Percentiles rank a stretch among this genome's conserved stretches.
These are phyloP conservation scores for Champsocephalus esox DNA, from an alignment of 2,797 vertebrate genomes.

Conservation along the genomic window DNA sequence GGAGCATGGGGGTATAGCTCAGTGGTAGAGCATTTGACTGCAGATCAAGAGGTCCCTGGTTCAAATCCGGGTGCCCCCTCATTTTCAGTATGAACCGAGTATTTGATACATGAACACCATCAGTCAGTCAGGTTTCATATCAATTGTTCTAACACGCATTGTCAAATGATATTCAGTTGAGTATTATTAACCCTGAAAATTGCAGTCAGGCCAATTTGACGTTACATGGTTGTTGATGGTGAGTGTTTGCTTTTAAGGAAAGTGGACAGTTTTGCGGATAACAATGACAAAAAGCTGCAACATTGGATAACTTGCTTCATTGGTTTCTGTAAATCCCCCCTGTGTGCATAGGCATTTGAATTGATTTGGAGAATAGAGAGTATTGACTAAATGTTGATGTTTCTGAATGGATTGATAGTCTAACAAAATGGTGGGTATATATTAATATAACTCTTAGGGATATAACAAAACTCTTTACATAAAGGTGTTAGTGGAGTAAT, in stretches of 20 bases:
- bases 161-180: no score
- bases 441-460: no score
- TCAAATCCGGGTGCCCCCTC: conserved; percentile 85
- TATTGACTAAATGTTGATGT: no score
- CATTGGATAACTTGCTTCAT: neutral
- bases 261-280: neutral
- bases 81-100: neutral
- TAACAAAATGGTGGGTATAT: no score
- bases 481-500: no score
- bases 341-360: neutral
- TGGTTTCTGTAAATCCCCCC: neutral
- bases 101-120: neutral
- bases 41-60: conserved; percentile 84
- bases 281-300: no score
- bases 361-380: no score
- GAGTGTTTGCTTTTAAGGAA: neutral
- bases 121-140: neutral
- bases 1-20: conserved; percentile 80
- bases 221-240: neutral
- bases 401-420: no score
- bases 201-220: neutral
- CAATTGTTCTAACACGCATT: no score
- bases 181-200: no score
- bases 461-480: no score
- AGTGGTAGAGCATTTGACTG: conserved; percentile 85